Evolutionary conservation across 1,140 invertebrate genomes (phyloP), one percentile per base, ranked within the genome.

Genomic region (Diorhabda elongata): DNA sequence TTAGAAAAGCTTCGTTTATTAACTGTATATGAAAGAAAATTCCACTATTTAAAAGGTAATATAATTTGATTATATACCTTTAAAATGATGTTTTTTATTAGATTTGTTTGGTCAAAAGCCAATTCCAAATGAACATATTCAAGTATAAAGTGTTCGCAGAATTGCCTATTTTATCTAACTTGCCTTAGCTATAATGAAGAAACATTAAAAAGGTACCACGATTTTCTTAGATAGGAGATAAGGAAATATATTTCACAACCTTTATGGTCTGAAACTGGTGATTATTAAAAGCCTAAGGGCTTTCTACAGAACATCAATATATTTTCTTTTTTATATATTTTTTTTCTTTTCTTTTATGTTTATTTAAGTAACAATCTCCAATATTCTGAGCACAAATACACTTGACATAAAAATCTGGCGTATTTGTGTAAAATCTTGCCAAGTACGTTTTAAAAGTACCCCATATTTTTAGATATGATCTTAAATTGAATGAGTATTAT

Each of bases 291-390:
- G 71, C 68, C 71, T 69, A 67, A 72, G 68, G 68, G 71, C 71
- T 43, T 69, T 58, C 71, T 72, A 72, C 71, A 72, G 71, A 69
- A 72, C 71, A 72, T 67, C 64, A 62, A 72, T 72, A 72, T 72
- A 72, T 69, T 61, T 61, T 60, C 26, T 26, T 26, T 26, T 26
- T 26, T 26, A 26, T 26, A 26, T 26, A 26, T 26, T 26, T 52
- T 52, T 52, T 6, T 52, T 8, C 6, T 52, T 52, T 52, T 52
- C 9, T 52, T 52, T 52, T 52, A 52, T 6, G 47, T 52, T 52
- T 52, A 8, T 8, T 73, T 73, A 73, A 73, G 72, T 73, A 73
- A 73, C 72, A 70, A 56, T 60, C 44, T 7, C 45, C 52, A 64
- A 64, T 47, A 64, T 45, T 67, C 8, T 67, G 42, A 26, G n/a